These are phyloP conservation scores for Anhinga anhinga DNA, from an alignment of 2,113 vertebrate species.

Conservation along the genomic window DNA sequence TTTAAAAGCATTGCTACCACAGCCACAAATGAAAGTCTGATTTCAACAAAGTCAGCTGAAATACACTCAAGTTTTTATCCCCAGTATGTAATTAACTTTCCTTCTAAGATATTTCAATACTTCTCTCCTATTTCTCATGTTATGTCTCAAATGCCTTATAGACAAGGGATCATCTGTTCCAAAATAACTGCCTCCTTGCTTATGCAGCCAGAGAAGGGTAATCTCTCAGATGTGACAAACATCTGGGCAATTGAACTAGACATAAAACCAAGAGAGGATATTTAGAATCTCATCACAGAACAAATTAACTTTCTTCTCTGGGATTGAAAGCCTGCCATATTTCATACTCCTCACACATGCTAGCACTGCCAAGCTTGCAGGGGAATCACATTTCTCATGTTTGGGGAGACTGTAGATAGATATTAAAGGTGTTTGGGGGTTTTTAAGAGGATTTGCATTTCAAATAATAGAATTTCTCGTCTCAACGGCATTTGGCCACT, in stretches of 20 bases:
- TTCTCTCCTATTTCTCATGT: not conserved
- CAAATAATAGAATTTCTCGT: not conserved
- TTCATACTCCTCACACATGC: not conserved
- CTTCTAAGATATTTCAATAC: not conserved
- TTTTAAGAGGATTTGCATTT: not conserved
- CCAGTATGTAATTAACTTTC: not conserved
- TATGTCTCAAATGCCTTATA: not conserved
- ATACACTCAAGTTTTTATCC: not conserved
- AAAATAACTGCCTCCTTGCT: not conserved
- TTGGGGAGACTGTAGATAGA: not conserved
- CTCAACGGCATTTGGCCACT: not conserved
- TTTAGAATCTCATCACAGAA: conserved; percentile 21
- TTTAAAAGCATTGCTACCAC: not conserved
- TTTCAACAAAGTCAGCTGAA: not conserved
- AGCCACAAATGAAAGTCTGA: not conserved
- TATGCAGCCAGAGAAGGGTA: not conserved
- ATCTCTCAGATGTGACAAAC: not conserved
- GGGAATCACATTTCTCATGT: not conserved
- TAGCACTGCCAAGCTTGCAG: not conserved
- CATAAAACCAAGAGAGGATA: not conserved
- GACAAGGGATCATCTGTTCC: not conserved
- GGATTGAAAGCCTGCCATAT: not conserved
- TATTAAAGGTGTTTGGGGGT: not conserved
- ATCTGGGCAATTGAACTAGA: not conserved
- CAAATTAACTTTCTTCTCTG: not conserved